Conservation (phyloP, 2,888 invertebrate genomes). For the Drosophila borealis region DNA sequence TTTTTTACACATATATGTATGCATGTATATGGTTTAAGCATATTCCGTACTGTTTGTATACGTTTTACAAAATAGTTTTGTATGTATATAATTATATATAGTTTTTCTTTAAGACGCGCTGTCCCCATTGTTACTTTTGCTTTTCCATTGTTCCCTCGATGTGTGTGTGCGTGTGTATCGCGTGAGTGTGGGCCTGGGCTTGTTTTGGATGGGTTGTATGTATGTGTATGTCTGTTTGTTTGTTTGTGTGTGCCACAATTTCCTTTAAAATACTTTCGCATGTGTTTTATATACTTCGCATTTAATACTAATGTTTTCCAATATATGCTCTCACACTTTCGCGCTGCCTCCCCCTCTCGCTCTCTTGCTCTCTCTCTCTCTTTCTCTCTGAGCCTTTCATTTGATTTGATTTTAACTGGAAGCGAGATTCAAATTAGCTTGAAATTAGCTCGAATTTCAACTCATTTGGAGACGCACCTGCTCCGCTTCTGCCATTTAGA, state of each 20-base stretch:
- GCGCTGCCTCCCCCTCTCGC: neutral
- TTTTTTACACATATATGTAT: slow-evolving; percentile 54
- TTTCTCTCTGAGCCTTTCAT: slow-evolving; percentile 2
- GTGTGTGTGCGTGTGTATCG: slow-evolving; percentile 28
- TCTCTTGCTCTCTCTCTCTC: neutral
- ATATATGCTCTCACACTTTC: slow-evolving; percentile 2
- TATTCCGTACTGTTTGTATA: slow-evolving; percentile 59
- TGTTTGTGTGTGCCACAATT: slow-evolving; percentile 11
- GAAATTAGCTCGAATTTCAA: neutral
- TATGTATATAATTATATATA: slow-evolving; percentile 22
- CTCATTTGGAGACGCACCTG: slow-evolving; percentile 13
- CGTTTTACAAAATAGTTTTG: slow-evolving; percentile 66
- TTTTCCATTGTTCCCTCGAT: slow-evolving; percentile 46
- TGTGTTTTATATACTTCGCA: slow-evolving; percentile 21
- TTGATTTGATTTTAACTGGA: slow-evolving; percentile 26
- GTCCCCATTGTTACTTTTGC: slow-evolving; percentile 8
- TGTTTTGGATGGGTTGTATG: slow-evolving; percentile 11
- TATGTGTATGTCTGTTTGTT: slow-evolving; percentile 8
- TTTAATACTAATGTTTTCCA: slow-evolving; percentile 42
- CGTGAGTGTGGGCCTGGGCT: neutral
- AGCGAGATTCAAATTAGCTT: neutral
- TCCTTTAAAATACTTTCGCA: slow-evolving; percentile 43
- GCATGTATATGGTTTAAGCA: slow-evolving; percentile 53
- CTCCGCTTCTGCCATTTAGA: slow-evolving; percentile 46
- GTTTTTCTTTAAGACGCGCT: slow-evolving; percentile 10